Conservation (phyloP, 2,797 vertebrate species). For the Mormyrops boulengeri region DNA sequence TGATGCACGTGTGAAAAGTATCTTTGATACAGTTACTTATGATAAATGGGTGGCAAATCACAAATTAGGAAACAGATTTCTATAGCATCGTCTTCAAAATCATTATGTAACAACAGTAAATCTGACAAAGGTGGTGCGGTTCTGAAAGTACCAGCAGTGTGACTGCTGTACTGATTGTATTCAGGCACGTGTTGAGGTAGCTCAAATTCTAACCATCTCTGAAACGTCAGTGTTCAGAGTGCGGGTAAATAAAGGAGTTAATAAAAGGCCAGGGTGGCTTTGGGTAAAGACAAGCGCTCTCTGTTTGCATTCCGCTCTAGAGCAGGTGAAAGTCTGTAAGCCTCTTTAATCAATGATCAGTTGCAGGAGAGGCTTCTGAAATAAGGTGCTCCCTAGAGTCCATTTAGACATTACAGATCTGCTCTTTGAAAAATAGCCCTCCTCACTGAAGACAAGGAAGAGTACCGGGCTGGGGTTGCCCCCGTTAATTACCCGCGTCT, state of each 20-base stretch:
- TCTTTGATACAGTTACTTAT: not conserved
- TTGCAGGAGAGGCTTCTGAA: constrained; percentile 37
- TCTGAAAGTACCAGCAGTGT: not conserved
- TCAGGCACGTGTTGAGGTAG: not conserved
- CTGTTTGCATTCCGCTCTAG: constrained; percentile 40
- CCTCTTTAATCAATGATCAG: constrained; percentile 62
- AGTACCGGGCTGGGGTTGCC: constrained; percentile 25
- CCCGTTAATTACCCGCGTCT: constrained; percentile 46
- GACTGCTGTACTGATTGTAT: not conserved
- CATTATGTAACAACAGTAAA: not conserved
- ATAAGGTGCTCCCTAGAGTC: constrained; percentile 37
- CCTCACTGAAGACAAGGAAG: constrained; percentile 30
- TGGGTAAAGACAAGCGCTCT: not conserved
- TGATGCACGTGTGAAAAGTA: not conserved
- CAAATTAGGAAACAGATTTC: not conserved
- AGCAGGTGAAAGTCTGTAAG: constrained; percentile 52
- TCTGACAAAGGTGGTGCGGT: not conserved
- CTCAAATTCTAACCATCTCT: not conserved
- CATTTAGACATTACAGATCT: constrained; percentile 35
- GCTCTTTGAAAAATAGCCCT: constrained; percentile 28
- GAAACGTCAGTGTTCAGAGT: not conserved
- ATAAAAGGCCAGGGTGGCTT: constrained; percentile 4
- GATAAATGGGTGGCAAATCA: not conserved
- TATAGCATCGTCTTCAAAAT: not conserved
- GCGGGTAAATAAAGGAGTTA: constrained; percentile 15